Percentiles rank a stretch among this genome's conserved stretches.
Conservation (phyloP, 2,113 vertebrate genomes). For the Pagrus major region DNA sequence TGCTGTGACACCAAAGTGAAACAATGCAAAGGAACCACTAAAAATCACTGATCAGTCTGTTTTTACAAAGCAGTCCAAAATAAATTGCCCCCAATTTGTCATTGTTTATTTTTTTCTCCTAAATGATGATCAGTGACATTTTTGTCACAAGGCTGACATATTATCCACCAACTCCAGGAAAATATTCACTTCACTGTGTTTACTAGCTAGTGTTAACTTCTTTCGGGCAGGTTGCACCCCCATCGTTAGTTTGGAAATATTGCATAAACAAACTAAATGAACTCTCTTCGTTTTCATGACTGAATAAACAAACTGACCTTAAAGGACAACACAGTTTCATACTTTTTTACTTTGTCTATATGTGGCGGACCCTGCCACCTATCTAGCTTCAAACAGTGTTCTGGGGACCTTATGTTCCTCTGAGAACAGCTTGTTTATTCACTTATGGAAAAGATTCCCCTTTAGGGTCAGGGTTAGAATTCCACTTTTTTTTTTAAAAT, state of each 20-base stretch:
- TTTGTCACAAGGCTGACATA: too few relatives aligned
- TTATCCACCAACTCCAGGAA: neutral
- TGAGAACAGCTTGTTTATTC: too few relatives aligned
- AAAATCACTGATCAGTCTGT: neutral
- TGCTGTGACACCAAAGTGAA: neutral
- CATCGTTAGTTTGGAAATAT: neutral
- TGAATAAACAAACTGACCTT: too few relatives aligned
- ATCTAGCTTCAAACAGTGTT: too few relatives aligned
- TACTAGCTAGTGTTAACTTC: neutral
- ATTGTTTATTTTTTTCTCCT: neutral
- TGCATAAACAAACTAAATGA: neutral
- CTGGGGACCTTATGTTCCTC: too few relatives aligned
- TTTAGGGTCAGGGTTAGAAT: neutral
- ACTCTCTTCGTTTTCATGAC: neutral
- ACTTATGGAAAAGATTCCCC: too few relatives aligned
- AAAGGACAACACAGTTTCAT: too few relatives aligned
- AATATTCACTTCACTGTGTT: neutral
- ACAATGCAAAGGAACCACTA: neutral
- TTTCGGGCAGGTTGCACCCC: neutral
- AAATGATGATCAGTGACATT: too few relatives aligned
- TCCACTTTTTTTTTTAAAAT: neutral
- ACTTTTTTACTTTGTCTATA: too few relatives aligned
- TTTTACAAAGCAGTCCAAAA: neutral
- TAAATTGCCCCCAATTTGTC: neutral
- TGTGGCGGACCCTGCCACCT: too few relatives aligned